phyloP scores from a whole-genome alignment of 1,140 invertebrate genomes.

The Heliconius congener region DNA sequence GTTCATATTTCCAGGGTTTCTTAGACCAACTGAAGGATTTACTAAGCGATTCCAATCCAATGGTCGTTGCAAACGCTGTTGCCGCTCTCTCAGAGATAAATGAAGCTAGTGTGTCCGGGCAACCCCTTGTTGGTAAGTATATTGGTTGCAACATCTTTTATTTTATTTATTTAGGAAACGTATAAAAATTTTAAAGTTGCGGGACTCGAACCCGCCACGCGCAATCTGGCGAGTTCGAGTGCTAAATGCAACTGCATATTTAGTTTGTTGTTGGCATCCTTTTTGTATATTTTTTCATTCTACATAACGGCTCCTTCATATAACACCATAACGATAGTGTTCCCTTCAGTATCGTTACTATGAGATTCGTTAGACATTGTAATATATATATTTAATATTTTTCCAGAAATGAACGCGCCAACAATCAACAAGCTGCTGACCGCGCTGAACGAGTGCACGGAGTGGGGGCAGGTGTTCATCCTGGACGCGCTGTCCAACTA shows the following conservation, averaged over 20 bases:
- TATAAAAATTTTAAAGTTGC: no score
- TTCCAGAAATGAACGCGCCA: constrained; percentile 95
- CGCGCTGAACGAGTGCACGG: constrained; percentile 99
- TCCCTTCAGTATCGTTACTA: no score
- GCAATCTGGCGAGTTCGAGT: no score
- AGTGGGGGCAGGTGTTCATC: constrained; percentile 99
- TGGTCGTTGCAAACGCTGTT: constrained; percentile 99
- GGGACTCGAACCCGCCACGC: no score
- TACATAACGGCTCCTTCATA: no score
- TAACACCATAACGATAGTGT: no score
- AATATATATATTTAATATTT: background rate
- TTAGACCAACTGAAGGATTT: constrained; percentile 98
- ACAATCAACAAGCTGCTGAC: constrained; percentile 99
- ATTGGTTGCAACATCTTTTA: background rate
- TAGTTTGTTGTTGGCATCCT: no score
- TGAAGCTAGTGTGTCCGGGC: constrained; percentile 95
- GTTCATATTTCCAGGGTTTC: constrained; percentile 89
- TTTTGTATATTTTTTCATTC: no score
- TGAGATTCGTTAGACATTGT: background rate
- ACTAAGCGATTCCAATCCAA: constrained; percentile 99
- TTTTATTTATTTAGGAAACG: no score
- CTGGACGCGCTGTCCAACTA: constrained; percentile 99
- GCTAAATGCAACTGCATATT: no score
- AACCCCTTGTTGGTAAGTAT: constrained; percentile 89
- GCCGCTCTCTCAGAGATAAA: constrained; percentile 99